phyloP scores from a whole-genome alignment of 2,888 invertebrate genomes.

The Sthenelais limicola region DNA sequence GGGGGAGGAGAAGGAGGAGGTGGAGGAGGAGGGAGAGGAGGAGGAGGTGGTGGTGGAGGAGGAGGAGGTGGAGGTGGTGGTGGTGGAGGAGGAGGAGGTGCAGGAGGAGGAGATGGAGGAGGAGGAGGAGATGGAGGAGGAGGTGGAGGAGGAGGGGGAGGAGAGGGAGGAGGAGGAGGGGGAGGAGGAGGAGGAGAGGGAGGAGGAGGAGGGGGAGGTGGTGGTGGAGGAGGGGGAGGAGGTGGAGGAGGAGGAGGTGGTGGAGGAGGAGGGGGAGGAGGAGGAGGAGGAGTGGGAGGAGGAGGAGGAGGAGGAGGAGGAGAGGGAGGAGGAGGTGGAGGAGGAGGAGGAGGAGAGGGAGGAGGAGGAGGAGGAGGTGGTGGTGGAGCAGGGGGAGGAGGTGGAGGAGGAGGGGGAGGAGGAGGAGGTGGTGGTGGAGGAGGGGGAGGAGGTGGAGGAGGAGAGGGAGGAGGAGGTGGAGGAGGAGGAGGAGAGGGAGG shows the following conservation, averaged over 20 bases:
- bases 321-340: slow-evolving; percentile 20
- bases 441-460: no score
- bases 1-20: not conserved
- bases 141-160: not conserved
- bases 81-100: no score
- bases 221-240: not conserved
- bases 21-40: slow-evolving; percentile 23
- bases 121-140: no score
- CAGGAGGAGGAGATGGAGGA: no score
- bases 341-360: slow-evolving; percentile 24
- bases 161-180: slow-evolving; percentile 5
- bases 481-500: no score
- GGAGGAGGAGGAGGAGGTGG: not conserved
- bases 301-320: no score
- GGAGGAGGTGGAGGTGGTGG: no score
- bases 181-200: slow-evolving; percentile 12
- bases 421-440: no score
- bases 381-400: slow-evolving; percentile 11
- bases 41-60: slow-evolving; percentile 20
- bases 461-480: no score
- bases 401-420: slow-evolving; percentile 9
- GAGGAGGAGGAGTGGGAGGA: no score
- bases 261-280: slow-evolving; percentile 2
- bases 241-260: not conserved
- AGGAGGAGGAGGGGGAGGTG: not conserved